Evolutionary conservation across 2,888 invertebrate species (phyloP), one percentile per base, ranked within the genome.

Genomic region (Platycheirus albimanus): DNA sequence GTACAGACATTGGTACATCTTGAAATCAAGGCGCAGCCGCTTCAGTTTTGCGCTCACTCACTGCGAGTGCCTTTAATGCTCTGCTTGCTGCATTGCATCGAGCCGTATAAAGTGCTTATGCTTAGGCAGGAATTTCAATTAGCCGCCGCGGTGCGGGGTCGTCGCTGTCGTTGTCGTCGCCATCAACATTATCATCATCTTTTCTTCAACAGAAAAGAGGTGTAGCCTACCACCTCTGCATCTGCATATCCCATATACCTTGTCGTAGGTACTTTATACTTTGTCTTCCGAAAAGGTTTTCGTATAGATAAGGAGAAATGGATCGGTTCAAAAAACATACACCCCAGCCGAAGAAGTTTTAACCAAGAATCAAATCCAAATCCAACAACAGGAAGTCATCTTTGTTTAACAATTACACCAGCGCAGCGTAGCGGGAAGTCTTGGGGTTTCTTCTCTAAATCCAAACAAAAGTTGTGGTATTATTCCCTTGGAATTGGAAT

Each of bases 21-120:
- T 69, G 64, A 49, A 80, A 80, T 64, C 56, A 64, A 80, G 80
- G 80, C 80, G 80, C 80, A 80, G 75, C 69, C 80, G 43, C 63
- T 69, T 56, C 41, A 24, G 52, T 56, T 54, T 64, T 61, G 47
- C 30, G 77, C 64, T 56, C 49, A 43, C 54, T 54, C 45, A 58
- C 36, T 63, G 24, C 54, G 17, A 58, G 49, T 64, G 43, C 28
- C 24, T 64, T 38, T 56, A 74, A 47, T 66, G 56, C n/a, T n/a
- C n/a, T n/a, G n/a, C n/a, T n/a, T n/a, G 49, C 19, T 24, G 24
- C 8, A 33, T 30, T 71, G 19, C 71, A 71, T 64, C 49, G 30
- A 54, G 61, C 36, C 36, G n/a, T 33, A 8, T 33, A n/a, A n/a
- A n/a, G n/a, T n/a, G n/a, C n/a, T n/a, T n/a, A n/a, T 43, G 64